A percentile compares a stretch with the other conserved stretches of the same genome.
Conservation (phyloP, 92 coral and sea anemone species). For the Chrysogorgia sp. region DNA sequence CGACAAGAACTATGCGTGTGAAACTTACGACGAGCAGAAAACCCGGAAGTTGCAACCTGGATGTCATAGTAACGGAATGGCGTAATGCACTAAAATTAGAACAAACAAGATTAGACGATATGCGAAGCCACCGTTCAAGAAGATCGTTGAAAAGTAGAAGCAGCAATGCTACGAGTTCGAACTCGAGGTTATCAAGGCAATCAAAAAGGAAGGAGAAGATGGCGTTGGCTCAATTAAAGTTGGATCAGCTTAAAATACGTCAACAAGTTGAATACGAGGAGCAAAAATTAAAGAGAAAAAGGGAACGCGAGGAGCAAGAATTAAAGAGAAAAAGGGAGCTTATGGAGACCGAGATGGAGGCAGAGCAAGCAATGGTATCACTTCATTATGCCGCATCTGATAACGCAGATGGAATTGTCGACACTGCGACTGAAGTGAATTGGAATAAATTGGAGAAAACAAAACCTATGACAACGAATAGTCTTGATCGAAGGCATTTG, state of each 20-base stretch:
- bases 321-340: too few relatives aligned
- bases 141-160: background rate
- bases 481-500: too few relatives aligned
- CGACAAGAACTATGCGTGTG: background rate
- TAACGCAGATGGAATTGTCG: background rate
- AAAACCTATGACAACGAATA: too few relatives aligned
- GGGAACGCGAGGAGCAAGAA: too few relatives aligned
- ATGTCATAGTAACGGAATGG: conserved; percentile 12
- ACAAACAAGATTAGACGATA: background rate
- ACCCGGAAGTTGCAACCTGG: background rate
- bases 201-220: conserved; percentile 13
- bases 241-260: conserved; percentile 4
- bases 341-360: too few relatives aligned
- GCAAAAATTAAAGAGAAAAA: too few relatives aligned
- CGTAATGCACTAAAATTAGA: background rate
- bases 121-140: background rate
- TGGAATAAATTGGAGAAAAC: too few relatives aligned
- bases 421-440: conserved; percentile 22
- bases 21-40: conserved; percentile 2
- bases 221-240: conserved; percentile 14
- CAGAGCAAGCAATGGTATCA: background rate
- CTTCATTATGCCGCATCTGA: background rate
- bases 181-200: background rate
- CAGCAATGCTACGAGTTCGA: background rate
- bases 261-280: conserved; percentile 12